These are phyloP conservation scores for Cydia splendana DNA, from an alignment of 1,140 invertebrate species.

Conservation along the genomic window DNA sequence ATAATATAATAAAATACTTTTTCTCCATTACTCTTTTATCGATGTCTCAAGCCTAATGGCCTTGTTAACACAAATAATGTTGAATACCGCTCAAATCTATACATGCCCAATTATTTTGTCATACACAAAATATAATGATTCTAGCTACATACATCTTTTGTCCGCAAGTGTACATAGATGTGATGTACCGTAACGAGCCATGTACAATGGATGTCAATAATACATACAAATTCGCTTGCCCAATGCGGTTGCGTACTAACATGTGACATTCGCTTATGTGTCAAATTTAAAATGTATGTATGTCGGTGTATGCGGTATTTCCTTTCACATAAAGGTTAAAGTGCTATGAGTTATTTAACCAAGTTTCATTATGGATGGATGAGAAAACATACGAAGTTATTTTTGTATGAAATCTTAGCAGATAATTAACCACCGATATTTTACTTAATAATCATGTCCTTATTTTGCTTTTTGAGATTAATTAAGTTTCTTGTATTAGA, in stretches of 20 bases:
- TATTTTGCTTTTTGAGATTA: not conserved
- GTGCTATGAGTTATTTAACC: not conserved
- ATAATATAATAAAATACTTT: too few species aligned
- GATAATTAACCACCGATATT: too few species aligned
- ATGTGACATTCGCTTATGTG: constrained; percentile 21
- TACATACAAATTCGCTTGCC: constrained; percentile 14
- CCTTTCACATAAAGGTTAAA: constrained; percentile 17
- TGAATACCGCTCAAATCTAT: not conserved
- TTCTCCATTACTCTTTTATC: too few species aligned
- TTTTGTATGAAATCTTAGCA: too few species aligned
- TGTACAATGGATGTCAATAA: constrained; percentile 12
- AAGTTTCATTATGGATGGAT: not conserved
- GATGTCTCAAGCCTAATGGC: too few species aligned
- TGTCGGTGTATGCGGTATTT: constrained; percentile 19
- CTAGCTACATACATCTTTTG: not conserved
- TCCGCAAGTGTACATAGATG: not conserved
- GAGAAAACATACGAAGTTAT: not conserved
- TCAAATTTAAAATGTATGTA: constrained; percentile 20
- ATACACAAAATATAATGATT: not conserved
- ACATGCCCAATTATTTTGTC: not conserved
- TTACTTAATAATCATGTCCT: not conserved
- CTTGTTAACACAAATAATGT: not conserved
- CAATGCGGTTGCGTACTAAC: not conserved
- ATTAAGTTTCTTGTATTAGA: not conserved
- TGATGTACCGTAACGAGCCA: constrained; percentile 2